These are phyloP conservation scores for Ericerus pela DNA, from an alignment of 1,140 invertebrate genomes.

Conservation along the genomic window DNA sequence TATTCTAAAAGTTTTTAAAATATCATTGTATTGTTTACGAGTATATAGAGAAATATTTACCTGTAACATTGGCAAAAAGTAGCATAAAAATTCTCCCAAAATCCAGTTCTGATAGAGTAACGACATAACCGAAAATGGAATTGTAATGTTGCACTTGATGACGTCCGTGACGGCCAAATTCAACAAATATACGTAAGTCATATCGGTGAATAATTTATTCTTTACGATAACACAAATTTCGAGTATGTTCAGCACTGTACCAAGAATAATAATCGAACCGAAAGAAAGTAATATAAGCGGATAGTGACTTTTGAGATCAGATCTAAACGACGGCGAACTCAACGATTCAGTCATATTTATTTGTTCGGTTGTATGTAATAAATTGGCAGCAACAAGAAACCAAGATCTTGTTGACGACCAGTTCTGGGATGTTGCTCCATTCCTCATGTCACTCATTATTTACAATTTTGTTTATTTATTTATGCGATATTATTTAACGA, in stretches of 20 bases:
- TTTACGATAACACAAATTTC: constrained; percentile 1
- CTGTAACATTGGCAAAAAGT: constrained; percentile 57
- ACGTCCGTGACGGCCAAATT: constrained; percentile 54
- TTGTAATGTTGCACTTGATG: constrained; percentile 46
- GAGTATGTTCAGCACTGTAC: background rate
- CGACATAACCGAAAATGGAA: constrained; percentile 50
- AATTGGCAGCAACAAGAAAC: background rate
- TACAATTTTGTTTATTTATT: too few species aligned
- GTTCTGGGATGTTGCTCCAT: too few species aligned
- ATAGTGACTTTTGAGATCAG: background rate
- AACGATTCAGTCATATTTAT: background rate
- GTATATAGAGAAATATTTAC: too few species aligned
- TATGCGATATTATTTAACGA: too few species aligned
- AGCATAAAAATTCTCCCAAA: constrained; percentile 55
- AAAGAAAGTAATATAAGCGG: background rate
- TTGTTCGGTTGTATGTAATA: background rate
- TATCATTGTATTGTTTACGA: too few species aligned
- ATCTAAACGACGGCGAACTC: background rate
- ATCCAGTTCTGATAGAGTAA: constrained; percentile 57
- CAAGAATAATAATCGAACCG: background rate
- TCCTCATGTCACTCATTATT: too few species aligned
- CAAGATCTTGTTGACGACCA: background rate
- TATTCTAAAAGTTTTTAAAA: too few species aligned
- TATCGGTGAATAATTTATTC: constrained; percentile 29
- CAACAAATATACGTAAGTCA: constrained; percentile 47